A percentile compares a stretch with the other conserved stretches of the same genome.
phyloP scores from a whole-genome alignment of 2,888 invertebrate genomes.

The Carterocephalus palaemon region DNA sequence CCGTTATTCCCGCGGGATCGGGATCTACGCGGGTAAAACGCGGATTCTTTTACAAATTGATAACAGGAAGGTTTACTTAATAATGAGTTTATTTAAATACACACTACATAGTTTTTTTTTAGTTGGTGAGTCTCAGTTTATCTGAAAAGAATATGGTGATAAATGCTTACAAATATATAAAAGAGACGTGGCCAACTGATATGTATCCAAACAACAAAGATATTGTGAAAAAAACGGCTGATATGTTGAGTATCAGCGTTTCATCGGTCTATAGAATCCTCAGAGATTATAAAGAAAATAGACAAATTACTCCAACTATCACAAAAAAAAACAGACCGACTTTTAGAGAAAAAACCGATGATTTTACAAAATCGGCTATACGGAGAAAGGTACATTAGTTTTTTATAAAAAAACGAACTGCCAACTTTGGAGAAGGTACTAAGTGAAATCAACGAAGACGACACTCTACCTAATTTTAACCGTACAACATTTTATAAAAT shows the following conservation, averaged over 20 bases:
- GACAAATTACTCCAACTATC: background rate
- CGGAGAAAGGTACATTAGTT: background rate
- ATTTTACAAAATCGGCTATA: background rate
- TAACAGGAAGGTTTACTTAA: too few relatives aligned
- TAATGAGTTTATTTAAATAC: background rate
- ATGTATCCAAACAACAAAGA: background rate
- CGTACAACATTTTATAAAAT: background rate
- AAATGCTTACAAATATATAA: background rate
- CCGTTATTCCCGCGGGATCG: too few relatives aligned
- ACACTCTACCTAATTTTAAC: background rate
- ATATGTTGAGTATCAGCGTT: background rate
- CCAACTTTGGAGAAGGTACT: background rate
- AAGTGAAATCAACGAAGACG: background rate
- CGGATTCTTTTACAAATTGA: too few relatives aligned
- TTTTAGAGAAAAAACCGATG: background rate
- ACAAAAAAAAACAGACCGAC: background rate
- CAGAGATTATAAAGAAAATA: background rate
- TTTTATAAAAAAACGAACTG: background rate
- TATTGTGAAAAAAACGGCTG: background rate
- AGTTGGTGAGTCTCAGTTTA: background rate
- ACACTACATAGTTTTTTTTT: background rate
- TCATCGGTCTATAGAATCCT: background rate
- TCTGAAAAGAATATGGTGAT: background rate
- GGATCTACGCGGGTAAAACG: too few relatives aligned
- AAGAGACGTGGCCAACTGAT: background rate